Evolutionary conservation across 2,888 invertebrate genomes (phyloP).

Genomic region (Idaea straminata): DNA sequence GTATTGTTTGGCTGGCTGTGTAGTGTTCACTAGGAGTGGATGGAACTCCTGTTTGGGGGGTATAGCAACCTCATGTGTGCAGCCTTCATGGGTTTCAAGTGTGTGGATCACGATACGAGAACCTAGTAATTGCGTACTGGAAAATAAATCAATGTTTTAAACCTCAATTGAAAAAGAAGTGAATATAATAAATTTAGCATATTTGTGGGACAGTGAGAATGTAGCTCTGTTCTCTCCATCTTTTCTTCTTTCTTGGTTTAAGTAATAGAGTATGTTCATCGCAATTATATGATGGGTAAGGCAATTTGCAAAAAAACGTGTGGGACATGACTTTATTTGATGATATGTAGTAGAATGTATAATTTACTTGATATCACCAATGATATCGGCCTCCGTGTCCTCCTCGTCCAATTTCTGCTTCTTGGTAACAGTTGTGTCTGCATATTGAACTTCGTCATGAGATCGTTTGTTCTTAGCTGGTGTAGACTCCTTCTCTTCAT

Average conservation of each 20-base stretch:
- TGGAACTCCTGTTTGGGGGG: constrained; percentile 92
- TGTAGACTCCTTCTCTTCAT: constrained; percentile 28
- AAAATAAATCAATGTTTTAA: constrained; percentile 28
- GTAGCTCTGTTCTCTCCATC: too few relatives aligned
- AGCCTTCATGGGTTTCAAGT: constrained; percentile 94
- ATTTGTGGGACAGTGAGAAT: too few relatives aligned
- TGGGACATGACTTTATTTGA: constrained; percentile 13
- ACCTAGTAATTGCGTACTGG: constrained; percentile 86
- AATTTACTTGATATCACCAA: constrained; percentile 61
- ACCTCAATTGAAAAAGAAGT: neutral
- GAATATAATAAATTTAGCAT: too few relatives aligned
- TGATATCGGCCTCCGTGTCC: constrained; percentile 51
- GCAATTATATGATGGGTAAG: too few relatives aligned
- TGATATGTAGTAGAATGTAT: neutral
- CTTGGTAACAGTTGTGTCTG: constrained; percentile 52
- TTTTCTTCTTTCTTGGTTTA: too few relatives aligned
- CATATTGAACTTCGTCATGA: constrained; percentile 59
- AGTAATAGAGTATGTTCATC: too few relatives aligned
- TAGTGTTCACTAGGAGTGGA: constrained; percentile 76
- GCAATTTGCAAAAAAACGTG: too few relatives aligned
- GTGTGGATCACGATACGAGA: constrained; percentile 93
- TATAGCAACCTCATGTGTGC: constrained; percentile 97
- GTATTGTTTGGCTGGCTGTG: constrained; percentile 94
- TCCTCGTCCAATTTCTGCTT: constrained; percentile 55
- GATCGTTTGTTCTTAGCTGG: constrained; percentile 51